Conservation (phyloP, 2,888 invertebrate species). For the Sycophila texana region DNA sequence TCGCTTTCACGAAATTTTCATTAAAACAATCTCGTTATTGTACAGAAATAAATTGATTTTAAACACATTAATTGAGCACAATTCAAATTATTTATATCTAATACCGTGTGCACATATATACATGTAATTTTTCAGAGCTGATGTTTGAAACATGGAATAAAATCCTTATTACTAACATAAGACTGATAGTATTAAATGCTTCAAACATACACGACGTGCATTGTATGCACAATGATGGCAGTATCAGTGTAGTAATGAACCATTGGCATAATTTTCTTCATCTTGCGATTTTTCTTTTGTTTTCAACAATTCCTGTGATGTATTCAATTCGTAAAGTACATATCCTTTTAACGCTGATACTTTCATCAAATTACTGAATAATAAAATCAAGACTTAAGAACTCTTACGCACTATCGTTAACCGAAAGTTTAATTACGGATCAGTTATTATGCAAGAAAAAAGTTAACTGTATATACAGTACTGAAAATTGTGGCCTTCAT, state of each 20-base stretch:
- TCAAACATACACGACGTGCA: slow-evolving; percentile 61
- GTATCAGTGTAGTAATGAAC: slow-evolving; percentile 59
- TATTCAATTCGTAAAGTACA: slow-evolving; percentile 34
- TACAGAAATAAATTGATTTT: slow-evolving; percentile 38
- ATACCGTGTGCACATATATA: slow-evolving; percentile 54
- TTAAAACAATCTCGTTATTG: slow-evolving; percentile 26
- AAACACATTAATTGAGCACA: slow-evolving; percentile 24
- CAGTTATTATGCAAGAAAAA: slow-evolving; percentile 34
- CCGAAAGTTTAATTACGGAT: slow-evolving; percentile 38
- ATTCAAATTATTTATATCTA: slow-evolving; percentile 44
- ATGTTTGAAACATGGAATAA: slow-evolving; percentile 55
- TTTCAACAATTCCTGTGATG: slow-evolving; percentile 14
- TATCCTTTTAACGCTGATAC: slow-evolving; percentile 40
- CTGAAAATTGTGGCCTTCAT: slow-evolving; percentile 19
- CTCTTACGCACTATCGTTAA: slow-evolving; percentile 34
- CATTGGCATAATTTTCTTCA: slow-evolving; percentile 30
- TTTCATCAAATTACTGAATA: slow-evolving; percentile 42
- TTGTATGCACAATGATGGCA: slow-evolving; percentile 60
- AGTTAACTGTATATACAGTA: slow-evolving; percentile 27
- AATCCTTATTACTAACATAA: neutral
- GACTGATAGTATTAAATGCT: slow-evolving; percentile 42
- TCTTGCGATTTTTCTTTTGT: slow-evolving; percentile 6
- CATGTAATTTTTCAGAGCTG: slow-evolving; percentile 56
- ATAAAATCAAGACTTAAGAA: slow-evolving; percentile 45
- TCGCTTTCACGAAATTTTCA: slow-evolving; percentile 29